phyloP scores from a whole-genome alignment of 2,797 vertebrate species.

The Scolopax bukidnonensis region DNA sequence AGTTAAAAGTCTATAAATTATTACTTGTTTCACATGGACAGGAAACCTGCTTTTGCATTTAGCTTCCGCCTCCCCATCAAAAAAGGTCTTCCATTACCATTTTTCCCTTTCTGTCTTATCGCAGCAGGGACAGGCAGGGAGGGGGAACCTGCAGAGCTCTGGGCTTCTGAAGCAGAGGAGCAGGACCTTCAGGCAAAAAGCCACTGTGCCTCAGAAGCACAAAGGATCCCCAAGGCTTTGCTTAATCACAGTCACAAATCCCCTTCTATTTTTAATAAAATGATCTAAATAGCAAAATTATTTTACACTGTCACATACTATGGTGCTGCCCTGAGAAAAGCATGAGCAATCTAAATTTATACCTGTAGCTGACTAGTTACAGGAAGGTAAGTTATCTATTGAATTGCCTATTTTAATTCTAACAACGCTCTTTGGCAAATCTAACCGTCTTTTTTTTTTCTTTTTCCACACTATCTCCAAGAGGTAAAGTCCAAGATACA shows the following conservation, averaged over 20 bases:
- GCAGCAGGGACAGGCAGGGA: not conserved
- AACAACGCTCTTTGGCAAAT: not conserved
- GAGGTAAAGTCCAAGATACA: not conserved
- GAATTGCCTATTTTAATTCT: not conserved
- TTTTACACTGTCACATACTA: not conserved
- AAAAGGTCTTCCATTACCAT: not conserved
- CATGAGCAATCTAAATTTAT: not conserved
- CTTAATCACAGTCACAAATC: not conserved
- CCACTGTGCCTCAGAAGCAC: not conserved
- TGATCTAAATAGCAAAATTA: not conserved
- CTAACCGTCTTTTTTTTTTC: not conserved
- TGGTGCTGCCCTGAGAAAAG: not conserved
- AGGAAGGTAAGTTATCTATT: not conserved
- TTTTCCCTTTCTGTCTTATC: not conserved
- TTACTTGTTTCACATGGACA: constrained; percentile 17
- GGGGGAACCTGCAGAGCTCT: not conserved
- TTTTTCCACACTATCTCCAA: not conserved
- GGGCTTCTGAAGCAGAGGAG: not conserved
- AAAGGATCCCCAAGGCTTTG: not conserved
- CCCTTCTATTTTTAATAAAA: not conserved
- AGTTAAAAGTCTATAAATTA: constrained; percentile 41
- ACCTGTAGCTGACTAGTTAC: not conserved
- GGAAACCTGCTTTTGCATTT: not conserved
- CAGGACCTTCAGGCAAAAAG: not conserved
- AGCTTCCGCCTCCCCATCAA: not conserved